Evolutionary conservation across 2,797 vertebrate species (phyloP).

Genomic region (Paedocypris micromegethes): DNA sequence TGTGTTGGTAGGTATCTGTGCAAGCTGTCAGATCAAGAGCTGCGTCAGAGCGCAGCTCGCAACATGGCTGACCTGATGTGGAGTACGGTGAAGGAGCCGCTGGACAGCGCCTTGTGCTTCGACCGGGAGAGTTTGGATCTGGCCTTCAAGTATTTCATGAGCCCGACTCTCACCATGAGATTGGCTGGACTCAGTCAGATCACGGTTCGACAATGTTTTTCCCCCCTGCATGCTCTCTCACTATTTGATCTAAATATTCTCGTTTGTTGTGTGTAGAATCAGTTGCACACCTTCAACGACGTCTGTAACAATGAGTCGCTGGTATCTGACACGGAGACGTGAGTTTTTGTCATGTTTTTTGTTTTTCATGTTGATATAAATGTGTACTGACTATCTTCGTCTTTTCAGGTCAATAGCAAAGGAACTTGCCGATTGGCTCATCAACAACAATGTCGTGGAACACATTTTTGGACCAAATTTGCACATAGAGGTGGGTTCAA

Average conservation of each 20-base stretch:
- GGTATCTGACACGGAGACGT: conserved; percentile 99
- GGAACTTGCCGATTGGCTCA: conserved; percentile 90
- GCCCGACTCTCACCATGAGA: conserved; percentile 96
- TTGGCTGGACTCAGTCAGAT: conserved; percentile 97
- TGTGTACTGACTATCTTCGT: neutral
- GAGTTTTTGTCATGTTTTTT: conserved; percentile 59
- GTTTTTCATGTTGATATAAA: neutral
- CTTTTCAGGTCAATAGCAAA: conserved; percentile 88
- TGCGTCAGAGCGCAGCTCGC: conserved; percentile 91
- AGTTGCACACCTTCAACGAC: conserved; percentile 97
- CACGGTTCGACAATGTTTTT: conserved; percentile 71
- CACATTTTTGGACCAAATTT: conserved; percentile 97
- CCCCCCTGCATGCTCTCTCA: too few species aligned
- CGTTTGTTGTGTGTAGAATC: conserved; percentile 73
- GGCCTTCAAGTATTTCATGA: conserved; percentile 99
- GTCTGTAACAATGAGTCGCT: conserved; percentile 99
- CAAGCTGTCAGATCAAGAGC: conserved; percentile 95
- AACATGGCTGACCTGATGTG: conserved; percentile 99
- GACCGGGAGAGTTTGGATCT: conserved; percentile 98
- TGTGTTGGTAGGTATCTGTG: conserved; percentile 84
- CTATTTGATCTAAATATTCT: too few species aligned
- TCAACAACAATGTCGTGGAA: conserved; percentile 92
- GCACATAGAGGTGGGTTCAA: conserved; percentile 88
- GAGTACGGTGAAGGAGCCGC: conserved; percentile 97
- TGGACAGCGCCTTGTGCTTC: conserved; percentile 95